Evolutionary conservation across 2,888 invertebrate species (phyloP).

Genomic region (Electrophaes corylata): DNA sequence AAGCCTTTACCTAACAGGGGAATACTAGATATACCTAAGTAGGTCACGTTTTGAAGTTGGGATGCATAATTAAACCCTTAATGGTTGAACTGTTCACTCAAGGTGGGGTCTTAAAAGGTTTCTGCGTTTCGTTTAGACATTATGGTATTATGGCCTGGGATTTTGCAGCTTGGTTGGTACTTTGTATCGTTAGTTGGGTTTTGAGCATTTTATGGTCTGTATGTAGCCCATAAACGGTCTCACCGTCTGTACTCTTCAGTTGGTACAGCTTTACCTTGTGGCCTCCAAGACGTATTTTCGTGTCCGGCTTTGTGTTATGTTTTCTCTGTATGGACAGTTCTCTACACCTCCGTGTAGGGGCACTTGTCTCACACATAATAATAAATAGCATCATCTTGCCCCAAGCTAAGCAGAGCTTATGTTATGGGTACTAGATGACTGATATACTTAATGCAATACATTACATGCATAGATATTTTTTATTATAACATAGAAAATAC

Average conservation of each 20-base stretch:
- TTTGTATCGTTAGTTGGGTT: neutral
- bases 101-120: conserved; percentile 24
- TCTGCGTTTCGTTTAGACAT: conserved; percentile 11
- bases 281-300: no score
- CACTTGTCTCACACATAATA: no score
- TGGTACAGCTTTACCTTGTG: neutral
- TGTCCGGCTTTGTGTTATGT: no score
- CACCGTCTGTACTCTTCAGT: neutral
- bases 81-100: conserved; percentile 21
- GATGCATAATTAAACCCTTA: conserved; percentile 31
- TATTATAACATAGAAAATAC: no score
- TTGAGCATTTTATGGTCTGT: neutral
- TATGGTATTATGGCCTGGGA: conserved; percentile 7
- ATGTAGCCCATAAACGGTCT: neutral
- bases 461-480: no score
- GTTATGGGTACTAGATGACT: no score
- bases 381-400: no score
- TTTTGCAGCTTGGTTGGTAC: neutral
- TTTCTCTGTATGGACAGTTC: no score
- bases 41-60: conserved; percentile 32
- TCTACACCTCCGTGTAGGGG: no score
- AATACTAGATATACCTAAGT: conserved; percentile 25
- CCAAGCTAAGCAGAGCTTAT: no score
- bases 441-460: no score
- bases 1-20: conserved; percentile 20